These are phyloP conservation scores for Psococerastis gibbosa DNA, from an alignment of 2,888 invertebrate species.

Conservation along the genomic window DNA sequence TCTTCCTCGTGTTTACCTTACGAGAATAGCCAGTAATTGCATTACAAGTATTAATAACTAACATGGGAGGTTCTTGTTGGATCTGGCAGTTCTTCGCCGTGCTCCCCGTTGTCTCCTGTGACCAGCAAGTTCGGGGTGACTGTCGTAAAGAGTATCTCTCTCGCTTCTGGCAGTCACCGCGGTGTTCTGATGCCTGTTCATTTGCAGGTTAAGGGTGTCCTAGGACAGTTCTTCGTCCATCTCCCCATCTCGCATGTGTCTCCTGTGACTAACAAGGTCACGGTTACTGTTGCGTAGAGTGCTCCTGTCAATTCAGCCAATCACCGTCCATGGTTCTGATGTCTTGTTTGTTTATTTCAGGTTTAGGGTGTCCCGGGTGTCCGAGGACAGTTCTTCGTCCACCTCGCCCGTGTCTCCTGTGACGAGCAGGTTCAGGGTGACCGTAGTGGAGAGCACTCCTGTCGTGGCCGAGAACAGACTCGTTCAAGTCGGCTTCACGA, in stretches of 20 bases:
- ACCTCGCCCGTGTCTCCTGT: constrained; percentile 23
- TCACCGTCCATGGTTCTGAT: no score
- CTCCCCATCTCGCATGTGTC: constrained; percentile 22
- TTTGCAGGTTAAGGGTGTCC: constrained; percentile 28
- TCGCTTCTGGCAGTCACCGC: no score
- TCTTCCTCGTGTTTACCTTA: neutral
- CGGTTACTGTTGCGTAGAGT: constrained; percentile 25
- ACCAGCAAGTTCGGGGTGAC: constrained; percentile 25
- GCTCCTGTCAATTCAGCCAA: no score
- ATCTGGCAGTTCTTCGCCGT: no score
- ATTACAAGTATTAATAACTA: no score
- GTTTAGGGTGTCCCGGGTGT: constrained; percentile 29
- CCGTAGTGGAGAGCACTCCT: constrained; percentile 22
- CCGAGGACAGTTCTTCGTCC: constrained; percentile 27
- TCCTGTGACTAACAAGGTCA: constrained; percentile 24
- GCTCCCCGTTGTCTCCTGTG: constrained; percentile 23
- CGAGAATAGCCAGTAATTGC: constrained; percentile 24
- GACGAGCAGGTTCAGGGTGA: constrained; percentile 25
- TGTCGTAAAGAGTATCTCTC: constrained; percentile 24
- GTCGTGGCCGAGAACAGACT: no score
- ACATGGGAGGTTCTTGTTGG: no score
- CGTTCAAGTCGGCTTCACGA: no score
- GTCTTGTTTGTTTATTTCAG: no score
- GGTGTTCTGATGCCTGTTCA: no score
- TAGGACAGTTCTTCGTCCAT: constrained; percentile 26